phyloP scores from a whole-genome alignment of 2,113 vertebrate species.

The Mixornis gularis region DNA sequence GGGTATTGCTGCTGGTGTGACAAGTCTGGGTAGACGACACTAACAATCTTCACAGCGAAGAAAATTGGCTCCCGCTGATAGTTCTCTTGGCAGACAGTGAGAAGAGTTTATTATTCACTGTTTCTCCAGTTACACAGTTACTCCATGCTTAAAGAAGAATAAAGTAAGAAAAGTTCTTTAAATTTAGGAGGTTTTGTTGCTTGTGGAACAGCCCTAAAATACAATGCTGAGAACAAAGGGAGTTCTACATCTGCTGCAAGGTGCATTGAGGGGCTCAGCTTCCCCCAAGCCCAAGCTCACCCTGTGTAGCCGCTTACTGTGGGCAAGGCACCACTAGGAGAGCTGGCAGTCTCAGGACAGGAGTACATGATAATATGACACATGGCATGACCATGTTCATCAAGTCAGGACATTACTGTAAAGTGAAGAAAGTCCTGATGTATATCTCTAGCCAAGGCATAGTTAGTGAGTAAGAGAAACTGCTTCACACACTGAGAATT shows the following conservation, averaged over 20 bases:
- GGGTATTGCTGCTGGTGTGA: neutral
- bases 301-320: neutral
- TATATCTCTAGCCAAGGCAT: neutral
- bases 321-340: neutral
- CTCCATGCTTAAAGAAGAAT: neutral
- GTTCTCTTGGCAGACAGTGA: neutral
- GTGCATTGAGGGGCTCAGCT: rapidly evolving
- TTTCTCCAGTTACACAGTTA: neutral
- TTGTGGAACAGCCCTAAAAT: neutral
- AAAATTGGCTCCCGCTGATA: neutral
- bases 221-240: neutral
- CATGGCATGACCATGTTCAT: neutral
- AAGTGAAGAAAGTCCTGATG: neutral
- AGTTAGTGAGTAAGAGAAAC: neutral
- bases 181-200: neutral
- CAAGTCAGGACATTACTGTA: rapidly evolving
- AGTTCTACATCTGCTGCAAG: neutral
- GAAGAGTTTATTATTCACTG: neutral
- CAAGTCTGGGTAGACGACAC: neutral
- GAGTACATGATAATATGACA: neutral
- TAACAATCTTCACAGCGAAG: neutral
- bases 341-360: neutral
- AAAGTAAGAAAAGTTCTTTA: neutral
- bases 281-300: rapidly evolving
- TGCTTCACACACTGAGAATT: neutral